Percentiles rank a stretch among this genome's conserved stretches.
These are phyloP conservation scores for Tinea trinotella DNA, from an alignment of 2,888 invertebrate species.

Conservation along the genomic window DNA sequence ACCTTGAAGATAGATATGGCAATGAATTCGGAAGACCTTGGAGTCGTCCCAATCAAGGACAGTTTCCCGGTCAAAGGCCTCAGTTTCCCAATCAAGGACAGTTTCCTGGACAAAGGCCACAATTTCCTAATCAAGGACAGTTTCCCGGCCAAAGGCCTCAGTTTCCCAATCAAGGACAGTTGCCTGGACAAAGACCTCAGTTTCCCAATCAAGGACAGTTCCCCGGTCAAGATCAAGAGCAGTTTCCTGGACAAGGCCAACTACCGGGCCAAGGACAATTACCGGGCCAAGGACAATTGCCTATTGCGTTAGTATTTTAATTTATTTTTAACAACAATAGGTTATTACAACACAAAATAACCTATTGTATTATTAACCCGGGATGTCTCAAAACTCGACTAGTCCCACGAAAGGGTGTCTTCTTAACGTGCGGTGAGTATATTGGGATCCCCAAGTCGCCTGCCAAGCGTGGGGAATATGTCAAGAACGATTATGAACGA, in stretches of 20 bases:
- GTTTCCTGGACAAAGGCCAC: slow-evolving; percentile 14
- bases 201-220: slow-evolving; percentile 22
- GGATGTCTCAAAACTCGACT: no score
- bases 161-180: slow-evolving; percentile 20
- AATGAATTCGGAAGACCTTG: slow-evolving; percentile 24
- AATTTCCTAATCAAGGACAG: slow-evolving; percentile 22
- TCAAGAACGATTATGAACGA: no score
- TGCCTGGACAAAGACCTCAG: slow-evolving; percentile 22
- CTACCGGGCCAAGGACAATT: slow-evolving; percentile 23
- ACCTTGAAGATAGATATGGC: slow-evolving; percentile 47
- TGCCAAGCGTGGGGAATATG: no score
- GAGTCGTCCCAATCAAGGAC: slow-evolving; percentile 22
- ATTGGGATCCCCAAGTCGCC: no score
- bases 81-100: slow-evolving; percentile 19
- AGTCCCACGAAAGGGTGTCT: no score
- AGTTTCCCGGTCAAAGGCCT: slow-evolving; percentile 24
- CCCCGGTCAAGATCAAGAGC: slow-evolving; percentile 20
- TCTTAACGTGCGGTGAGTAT: no score
- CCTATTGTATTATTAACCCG: no score
- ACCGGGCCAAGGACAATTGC: no score
- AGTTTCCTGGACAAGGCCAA: slow-evolving; percentile 20
- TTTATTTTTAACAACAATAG: no score
- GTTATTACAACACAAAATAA: no score
- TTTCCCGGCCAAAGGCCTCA: slow-evolving; percentile 22
- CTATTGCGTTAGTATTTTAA: no score